Base-by-base conservation (phyloP, 2,797 vertebrate species). In the Otus scops region DNA sequence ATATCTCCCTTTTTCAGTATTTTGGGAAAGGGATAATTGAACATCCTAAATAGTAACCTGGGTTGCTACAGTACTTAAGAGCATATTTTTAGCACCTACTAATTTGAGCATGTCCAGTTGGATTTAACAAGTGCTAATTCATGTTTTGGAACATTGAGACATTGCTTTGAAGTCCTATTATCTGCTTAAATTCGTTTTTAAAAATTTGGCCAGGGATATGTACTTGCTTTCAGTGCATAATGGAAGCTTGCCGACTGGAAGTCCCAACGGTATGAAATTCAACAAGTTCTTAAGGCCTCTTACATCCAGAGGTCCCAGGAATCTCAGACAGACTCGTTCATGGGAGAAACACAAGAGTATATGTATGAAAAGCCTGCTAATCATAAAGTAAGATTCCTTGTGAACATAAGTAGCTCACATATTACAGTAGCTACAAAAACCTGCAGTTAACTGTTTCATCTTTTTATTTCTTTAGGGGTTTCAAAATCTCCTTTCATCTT, bases 401-500 rank as follows among this genome's bases (percentile, higher is more conserved):
- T 70, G 90, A 92, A 59, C 36, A 7, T 11, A 13, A 51, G 36
- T 39, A 76, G 10, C 80, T 84, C 65, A 51, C 38, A 23, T 76
- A 26, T 54, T 61, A 15, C 50, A 65, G 88, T 27, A 91, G 68
- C 39, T 71, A 75, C 50, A 88, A 61, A 65, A 94, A 26, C 51
- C 77, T 84, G 63, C 48, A 39, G 69, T 86, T 92, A 93, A 70
- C 70, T 14, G 34, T 50, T 78, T 86, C 59, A 78, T 93, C 79
- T 78, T 86, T 88, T 63, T 63, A 41, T 88, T 92, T 76, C 85
- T 95, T 84, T 59, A 81, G 80, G 91, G 85, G n/a, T 90, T 95
- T 97, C 59, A 69, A 30, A 94, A 67, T 21, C 51, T 89, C 17
- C 61, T 97, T 96, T 95, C 83, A 89, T 96, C 76, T 91, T 93